Evolutionary conservation across 2,113 vertebrate genomes (phyloP).

Genomic region (Polyodon spathula): DNA sequence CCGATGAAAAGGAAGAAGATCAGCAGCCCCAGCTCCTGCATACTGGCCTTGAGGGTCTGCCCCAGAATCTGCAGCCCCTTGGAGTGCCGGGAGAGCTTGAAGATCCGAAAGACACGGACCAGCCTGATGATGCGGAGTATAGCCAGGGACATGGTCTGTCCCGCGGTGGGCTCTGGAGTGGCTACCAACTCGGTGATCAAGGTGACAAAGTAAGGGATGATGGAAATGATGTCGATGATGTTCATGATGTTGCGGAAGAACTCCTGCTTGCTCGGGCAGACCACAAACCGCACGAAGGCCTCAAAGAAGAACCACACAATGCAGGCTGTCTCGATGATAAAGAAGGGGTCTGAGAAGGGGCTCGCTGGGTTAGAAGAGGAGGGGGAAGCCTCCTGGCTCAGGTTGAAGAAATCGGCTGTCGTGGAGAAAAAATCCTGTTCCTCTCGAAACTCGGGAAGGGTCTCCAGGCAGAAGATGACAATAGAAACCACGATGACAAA

Average conservation of each 20-base stretch:
- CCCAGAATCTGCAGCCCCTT: constrained; percentile 84
- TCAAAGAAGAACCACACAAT: constrained; percentile 94
- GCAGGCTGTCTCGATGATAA: constrained; percentile 85
- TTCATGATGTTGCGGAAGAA: constrained; percentile 97
- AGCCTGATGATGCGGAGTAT: constrained; percentile 88
- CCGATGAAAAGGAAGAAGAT: constrained; percentile 98
- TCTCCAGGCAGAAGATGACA: constrained; percentile 92
- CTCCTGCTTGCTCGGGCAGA: constrained; percentile 81
- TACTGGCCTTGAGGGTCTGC: constrained; percentile 83
- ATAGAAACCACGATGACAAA: constrained; percentile 92
- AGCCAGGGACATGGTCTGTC: constrained; percentile 91
- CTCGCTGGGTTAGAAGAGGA: constrained; percentile 21
- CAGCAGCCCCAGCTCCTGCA: constrained; percentile 79
- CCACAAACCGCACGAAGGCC: constrained; percentile 71
- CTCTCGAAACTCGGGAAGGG: constrained; percentile 85
- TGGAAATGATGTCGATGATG: constrained; percentile 87
- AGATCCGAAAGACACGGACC: constrained; percentile 93
- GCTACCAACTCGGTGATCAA: constrained; percentile 75
- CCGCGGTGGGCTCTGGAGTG: constrained; percentile 64
- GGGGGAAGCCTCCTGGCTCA: constrained; percentile 23
- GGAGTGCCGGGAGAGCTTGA: constrained; percentile 88
- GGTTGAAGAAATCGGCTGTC: constrained; percentile 33
- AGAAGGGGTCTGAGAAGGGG: constrained; percentile 86
- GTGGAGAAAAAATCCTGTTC: constrained; percentile 50
- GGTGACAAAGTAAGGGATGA: constrained; percentile 91